phyloP scores from a whole-genome alignment of 2,888 invertebrate species.

The Ichneumoninae sp. region DNA sequence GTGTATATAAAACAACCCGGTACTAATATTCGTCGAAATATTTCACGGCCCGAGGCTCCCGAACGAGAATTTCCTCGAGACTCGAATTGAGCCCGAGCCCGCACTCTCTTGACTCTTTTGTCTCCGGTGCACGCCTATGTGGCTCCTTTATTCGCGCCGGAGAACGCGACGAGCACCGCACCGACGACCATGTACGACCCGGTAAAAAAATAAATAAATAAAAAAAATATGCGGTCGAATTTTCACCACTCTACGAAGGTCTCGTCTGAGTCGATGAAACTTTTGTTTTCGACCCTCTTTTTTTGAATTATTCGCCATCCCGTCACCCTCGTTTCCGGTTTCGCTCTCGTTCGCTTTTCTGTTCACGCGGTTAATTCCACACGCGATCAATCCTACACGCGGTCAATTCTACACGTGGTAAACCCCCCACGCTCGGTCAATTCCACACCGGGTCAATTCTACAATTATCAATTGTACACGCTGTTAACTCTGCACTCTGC shows the following conservation, averaged over 20 bases:
- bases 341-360: slow-evolving; percentile 5
- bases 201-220: slow-evolving; percentile 28
- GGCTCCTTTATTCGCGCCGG: slow-evolving; percentile 33
- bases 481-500: no score
- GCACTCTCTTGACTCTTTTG: slow-evolving; percentile 37
- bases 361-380: no score
- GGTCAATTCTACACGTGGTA: no score
- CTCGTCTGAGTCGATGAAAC: neutral
- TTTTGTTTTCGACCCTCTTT: slow-evolving; percentile 11
- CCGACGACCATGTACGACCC: neutral
- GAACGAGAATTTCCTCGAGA: slow-evolving; percentile 13
- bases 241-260: slow-evolving; percentile 5
- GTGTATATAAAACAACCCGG: neutral
- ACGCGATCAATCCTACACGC: no score
- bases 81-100: slow-evolving; percentile 10
- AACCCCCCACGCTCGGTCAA: no score
- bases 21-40: slow-evolving; percentile 37
- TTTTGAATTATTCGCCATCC: slow-evolving; percentile 1
- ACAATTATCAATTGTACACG: no score
- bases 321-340: slow-evolving; percentile 4
- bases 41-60: slow-evolving; percentile 31
- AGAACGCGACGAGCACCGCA: neutral
- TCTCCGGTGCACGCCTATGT: slow-evolving; percentile 22
- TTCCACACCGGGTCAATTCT: no score
- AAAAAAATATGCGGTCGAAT: slow-evolving; percentile 9